Conservation (phyloP, 2,888 invertebrate species). For the Agriopis leucophaearia region DNA sequence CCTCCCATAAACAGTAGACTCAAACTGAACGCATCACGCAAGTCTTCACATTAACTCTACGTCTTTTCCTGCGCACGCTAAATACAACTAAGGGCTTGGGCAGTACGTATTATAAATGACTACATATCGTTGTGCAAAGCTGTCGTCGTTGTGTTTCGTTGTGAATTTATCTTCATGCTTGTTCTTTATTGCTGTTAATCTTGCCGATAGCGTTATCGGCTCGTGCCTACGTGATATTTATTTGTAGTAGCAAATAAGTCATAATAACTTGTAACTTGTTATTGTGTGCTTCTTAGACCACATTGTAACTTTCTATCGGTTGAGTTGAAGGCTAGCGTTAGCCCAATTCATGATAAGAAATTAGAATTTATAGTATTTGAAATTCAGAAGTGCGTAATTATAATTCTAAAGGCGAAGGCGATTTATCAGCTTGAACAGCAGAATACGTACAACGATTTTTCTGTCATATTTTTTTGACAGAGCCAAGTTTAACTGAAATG, state of each 20-base stretch:
- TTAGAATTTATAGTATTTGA: too few species aligned
- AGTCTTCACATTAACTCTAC: neutral
- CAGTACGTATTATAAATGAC: too few species aligned
- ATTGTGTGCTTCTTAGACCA: neutral
- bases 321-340: too few species aligned
- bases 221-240: slow-evolving; percentile 11
- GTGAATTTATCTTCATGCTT: slow-evolving; percentile 12
- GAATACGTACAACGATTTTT: neutral
- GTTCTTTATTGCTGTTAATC: slow-evolving; percentile 20
- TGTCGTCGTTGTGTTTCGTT: too few species aligned
- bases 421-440: too few species aligned
- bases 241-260: slow-evolving; percentile 9
- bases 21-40: neutral
- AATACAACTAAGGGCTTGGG: slow-evolving; percentile 11
- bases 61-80: neutral
- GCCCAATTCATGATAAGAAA: too few species aligned
- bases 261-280: neutral
- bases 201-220: slow-evolving; percentile 16
- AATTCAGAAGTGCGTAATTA: neutral
- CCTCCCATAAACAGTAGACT: neutral
- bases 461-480: neutral
- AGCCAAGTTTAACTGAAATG: too few species aligned
- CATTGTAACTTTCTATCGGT: too few species aligned
- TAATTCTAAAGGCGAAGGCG: too few species aligned
- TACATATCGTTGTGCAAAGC: too few species aligned